Evolutionary conservation across 1,140 invertebrate species (phyloP), one percentile per base, ranked within the genome.

Genomic region (Neocloeon triangulifer): DNA sequence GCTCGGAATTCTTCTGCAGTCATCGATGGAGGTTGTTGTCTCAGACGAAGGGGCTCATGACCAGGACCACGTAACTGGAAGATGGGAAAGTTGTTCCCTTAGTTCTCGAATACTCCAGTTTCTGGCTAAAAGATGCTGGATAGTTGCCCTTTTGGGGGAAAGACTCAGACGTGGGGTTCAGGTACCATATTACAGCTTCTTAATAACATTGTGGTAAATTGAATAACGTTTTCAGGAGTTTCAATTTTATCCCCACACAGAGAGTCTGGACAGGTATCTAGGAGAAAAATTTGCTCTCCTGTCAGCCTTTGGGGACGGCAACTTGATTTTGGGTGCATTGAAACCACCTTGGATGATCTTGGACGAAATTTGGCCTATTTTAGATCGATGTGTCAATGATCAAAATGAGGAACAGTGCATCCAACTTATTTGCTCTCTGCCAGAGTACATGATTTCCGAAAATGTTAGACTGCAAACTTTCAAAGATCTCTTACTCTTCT

Each of bases 41-140:
- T n/a, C n/a, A n/a, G n/a, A 46, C 42, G 0, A 44, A 14, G 43
- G 12, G 15, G 32, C 17, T 18, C 9, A 9, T 44, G 46, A 34
- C 42, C 38, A 30, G 44, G 66, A 5, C 46, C 67, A 16, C 55
- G 53, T 69, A 4, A 49, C 55, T 30, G 52, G 53, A 20, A 53
- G 64, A 30, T 66, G 66, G 57, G 55, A 30, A 68, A 2, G 36
- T 69, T 14, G 62, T 61, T 2, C 59, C 62, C 38, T 44, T 69
- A 3, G 40, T n/a, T n/a, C n/a, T n/a, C n/a, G n/a, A n/a, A n/a
- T 66, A 5, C 46, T 68, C 16, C 55, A 54, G 30, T 69, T 67
- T 33, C 51, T 69, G 4, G 49, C 55, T 30, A 52, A 53, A 20
- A 53, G 64, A 30, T 66, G 66, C 39, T 59, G 57, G 55, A 30